Percentiles rank a stretch among this genome's conserved stretches.
Evolutionary conservation across 92 coral and sea anemone species (phyloP).

Genomic region (Parazoanthus swiftii): DNA sequence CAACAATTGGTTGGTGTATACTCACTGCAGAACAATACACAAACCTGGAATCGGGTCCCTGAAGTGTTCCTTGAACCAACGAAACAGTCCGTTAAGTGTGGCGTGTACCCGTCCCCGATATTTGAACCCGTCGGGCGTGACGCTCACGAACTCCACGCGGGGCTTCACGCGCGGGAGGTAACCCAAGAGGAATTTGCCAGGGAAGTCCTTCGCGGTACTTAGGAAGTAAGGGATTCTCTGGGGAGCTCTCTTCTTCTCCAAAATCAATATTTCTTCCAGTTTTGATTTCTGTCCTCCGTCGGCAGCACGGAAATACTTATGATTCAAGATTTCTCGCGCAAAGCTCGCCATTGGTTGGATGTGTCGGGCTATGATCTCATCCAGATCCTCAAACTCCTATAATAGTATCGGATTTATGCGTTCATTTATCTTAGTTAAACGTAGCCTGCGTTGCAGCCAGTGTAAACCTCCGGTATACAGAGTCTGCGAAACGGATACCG

Average conservation of each 20-base stretch:
- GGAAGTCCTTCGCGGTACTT: conserved; percentile 79
- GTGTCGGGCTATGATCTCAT: conserved; percentile 96
- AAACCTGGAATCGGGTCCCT: conserved; percentile 98
- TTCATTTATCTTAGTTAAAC: background rate
- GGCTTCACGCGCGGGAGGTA: conserved; percentile 93
- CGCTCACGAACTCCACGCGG: conserved; percentile 79
- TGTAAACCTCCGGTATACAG: no score
- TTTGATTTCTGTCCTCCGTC: conserved; percentile 77
- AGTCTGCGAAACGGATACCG: no score
- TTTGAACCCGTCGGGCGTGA: conserved; percentile 91
- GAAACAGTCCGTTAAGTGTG: conserved; percentile 85
- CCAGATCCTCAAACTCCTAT: conserved; percentile 97
- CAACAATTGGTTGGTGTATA: no score
- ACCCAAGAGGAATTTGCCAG: conserved; percentile 94
- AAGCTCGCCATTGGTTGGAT: conserved; percentile 97
- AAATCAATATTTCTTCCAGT: conserved; percentile 71
- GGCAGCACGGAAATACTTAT: conserved; percentile 84
- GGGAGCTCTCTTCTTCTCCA: conserved; percentile 84
- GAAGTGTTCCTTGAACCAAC: conserved; percentile 99
- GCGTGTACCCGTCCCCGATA: conserved; percentile 95
- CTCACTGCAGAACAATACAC: background rate
- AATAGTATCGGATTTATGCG: background rate
- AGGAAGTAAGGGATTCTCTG: conserved; percentile 91
- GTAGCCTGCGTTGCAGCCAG: no score
- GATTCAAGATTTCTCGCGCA: conserved; percentile 82